phyloP scores from a whole-genome alignment of 2,888 invertebrate species.

The Philopedon plagiatum region DNA sequence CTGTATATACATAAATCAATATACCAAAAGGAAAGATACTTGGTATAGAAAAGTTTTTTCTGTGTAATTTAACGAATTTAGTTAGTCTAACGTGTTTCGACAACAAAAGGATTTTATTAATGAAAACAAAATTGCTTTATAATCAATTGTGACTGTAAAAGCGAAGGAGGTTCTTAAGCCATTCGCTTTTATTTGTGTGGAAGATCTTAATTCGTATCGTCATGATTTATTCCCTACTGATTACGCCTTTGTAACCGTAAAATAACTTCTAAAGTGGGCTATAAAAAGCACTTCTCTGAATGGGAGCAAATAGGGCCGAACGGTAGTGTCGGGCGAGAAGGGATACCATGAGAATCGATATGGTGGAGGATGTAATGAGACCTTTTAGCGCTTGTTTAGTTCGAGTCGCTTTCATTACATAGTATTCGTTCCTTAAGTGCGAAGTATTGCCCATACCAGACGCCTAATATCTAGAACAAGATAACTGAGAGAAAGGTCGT shows the following conservation, averaged over 20 bases:
- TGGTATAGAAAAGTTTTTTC: too few species aligned
- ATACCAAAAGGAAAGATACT: too few species aligned
- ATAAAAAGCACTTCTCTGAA: neutral
- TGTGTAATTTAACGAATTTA: too few species aligned
- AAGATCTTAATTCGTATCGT: neutral
- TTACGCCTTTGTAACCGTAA: neutral
- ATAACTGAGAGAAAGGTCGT: neutral
- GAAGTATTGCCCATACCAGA: neutral
- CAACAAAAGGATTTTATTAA: too few species aligned
- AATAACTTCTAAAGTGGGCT: neutral
- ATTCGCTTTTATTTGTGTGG: neutral
- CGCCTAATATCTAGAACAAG: neutral
- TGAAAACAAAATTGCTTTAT: too few species aligned
- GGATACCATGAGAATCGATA: neutral
- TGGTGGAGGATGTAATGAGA: neutral
- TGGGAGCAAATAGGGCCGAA: neutral
- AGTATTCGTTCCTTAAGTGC: neutral
- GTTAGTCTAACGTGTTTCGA: too few species aligned
- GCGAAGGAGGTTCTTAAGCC: too few species aligned
- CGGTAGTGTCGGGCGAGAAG: neutral
- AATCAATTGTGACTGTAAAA: too few species aligned
- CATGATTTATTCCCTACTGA: neutral
- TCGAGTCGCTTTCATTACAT: slow-evolving; percentile 13
- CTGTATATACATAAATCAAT: too few species aligned
- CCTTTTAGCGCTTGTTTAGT: neutral